Evolutionary conservation across 2,113 vertebrate species (phyloP), one percentile per base, ranked within the genome.

Genomic region (Corythornis vintsioides): DNA sequence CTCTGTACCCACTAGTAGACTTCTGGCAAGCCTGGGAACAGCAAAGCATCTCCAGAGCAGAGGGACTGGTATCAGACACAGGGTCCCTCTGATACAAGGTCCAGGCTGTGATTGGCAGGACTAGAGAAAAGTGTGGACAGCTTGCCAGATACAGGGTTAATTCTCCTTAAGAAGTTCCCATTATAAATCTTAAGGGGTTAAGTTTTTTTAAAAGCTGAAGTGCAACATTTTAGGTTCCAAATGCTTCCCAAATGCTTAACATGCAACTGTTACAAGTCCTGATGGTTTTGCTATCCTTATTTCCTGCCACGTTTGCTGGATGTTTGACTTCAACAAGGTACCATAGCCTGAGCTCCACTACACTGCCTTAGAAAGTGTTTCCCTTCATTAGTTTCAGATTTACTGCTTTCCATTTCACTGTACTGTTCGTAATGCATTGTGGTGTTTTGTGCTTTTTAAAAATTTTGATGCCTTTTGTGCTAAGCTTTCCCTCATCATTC

Each of bases 391-490:
- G 0, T 89, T 92, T 94, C 79, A 76, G 47, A 71, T 88, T 42
- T 63, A 52, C 83, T 88, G 83, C 43, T 80, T 77, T 70, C 42
- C 60, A 15, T 91, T 76, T 89, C 50, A 28, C 28, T 38, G 25
- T 73, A 12, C 16, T 52, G 47, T 92, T 91, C 57, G 31, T 77
- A 31, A 76, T n/a, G 12, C 52, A n/a, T 85, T 25, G 1, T 66
- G 65, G 33, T 77, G 43, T 79, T 89, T 16, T 1, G 0, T 86
- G 86, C 25, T 57, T 69, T 81, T 64, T 47, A 55, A 61, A 2
- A 66, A n/a, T 76, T 82, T 79, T 89, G 67, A 64, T 94, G 72
- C 13, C 5, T 92, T 93, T 60, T 74, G 29, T 95, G 82, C 19
- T 70, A 17, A 35, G 35, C 64, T 28, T 72, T 86, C 18, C 4